Evolutionary conservation across 2,888 invertebrate species (phyloP).

Genomic region (Stenodera caucasica): DNA sequence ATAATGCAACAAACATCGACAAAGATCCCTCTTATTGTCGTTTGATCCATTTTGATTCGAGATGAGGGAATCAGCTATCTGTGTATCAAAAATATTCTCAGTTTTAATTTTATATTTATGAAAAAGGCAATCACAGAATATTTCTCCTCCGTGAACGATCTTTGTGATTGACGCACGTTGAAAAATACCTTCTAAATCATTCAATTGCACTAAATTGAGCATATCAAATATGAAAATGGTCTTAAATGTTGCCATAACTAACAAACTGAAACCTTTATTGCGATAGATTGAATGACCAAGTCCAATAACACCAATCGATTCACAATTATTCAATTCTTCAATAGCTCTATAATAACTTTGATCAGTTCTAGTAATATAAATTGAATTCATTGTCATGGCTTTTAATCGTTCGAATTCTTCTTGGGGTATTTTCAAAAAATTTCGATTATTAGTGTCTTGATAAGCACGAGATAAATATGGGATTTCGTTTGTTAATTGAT

Average conservation of each 20-base stretch:
- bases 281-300: constrained; percentile 12
- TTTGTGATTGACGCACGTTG: constrained; percentile 58
- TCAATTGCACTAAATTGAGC: constrained; percentile 3
- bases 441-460: not conserved
- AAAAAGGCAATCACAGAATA: constrained; percentile 62
- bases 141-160: constrained; percentile 64
- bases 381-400: constrained; percentile 5
- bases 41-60: constrained; percentile 2
- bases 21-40: constrained; percentile 5
- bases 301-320: constrained; percentile 19
- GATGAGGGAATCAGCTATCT: constrained; percentile 14
- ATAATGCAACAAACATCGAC: constrained; percentile 14
- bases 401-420: constrained; percentile 16
- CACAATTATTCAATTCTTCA: constrained; percentile 11
- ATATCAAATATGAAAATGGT: constrained; percentile 24
- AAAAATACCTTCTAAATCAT: constrained; percentile 57
- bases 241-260: constrained; percentile 16
- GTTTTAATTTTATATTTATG: constrained; percentile 62
- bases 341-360: constrained; percentile 6
- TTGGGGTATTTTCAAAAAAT: constrained; percentile 4
- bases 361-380: not conserved
- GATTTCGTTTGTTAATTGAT: not conserved
- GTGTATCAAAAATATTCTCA: constrained; percentile 63
- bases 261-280: constrained; percentile 11
- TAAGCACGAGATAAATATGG: not conserved